phyloP scores from a whole-genome alignment of 2,888 invertebrate genomes.

The Sturmia bella region DNA sequence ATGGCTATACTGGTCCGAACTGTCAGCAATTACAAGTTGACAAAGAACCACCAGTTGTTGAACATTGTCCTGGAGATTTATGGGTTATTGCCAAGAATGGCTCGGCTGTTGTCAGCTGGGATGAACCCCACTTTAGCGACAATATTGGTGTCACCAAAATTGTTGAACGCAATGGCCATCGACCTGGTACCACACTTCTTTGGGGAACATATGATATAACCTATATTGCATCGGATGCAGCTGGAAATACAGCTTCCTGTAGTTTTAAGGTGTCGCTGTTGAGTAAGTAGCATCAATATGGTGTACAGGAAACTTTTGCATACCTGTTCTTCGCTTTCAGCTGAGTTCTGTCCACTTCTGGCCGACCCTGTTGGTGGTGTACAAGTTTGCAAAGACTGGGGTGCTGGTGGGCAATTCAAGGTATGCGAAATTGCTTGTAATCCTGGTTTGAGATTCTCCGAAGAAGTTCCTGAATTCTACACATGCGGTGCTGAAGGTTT shows the following conservation, averaged over 20 bases:
- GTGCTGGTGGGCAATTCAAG: constrained; percentile 97
- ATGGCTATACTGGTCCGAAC: constrained; percentile 92
- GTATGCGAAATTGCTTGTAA: constrained; percentile 95
- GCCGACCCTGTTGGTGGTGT: constrained; percentile 95
- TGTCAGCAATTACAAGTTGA: constrained; percentile 93
- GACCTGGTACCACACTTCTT: constrained; percentile 92
- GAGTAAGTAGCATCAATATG: constrained; percentile 84
- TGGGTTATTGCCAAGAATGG: constrained; percentile 97
- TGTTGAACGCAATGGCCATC: constrained; percentile 92
- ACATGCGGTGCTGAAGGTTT: constrained; percentile 99
- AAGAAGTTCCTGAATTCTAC: constrained; percentile 97
- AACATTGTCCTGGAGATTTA: constrained; percentile 95
- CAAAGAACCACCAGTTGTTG: constrained; percentile 92
- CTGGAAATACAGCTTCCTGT: constrained; percentile 95
- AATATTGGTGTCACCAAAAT: constrained; percentile 91
- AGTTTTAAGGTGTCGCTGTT: constrained; percentile 95
- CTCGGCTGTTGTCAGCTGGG: constrained; percentile 94
- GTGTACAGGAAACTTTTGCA: not conserved
- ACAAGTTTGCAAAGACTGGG: constrained; percentile 97
- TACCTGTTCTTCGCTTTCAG: constrained; percentile 80
- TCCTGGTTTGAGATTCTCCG: constrained; percentile 93
- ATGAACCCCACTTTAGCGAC: constrained; percentile 94
- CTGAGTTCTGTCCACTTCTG: constrained; percentile 95
- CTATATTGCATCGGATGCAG: constrained; percentile 95
- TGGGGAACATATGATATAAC: constrained; percentile 97